Evolutionary conservation across 2,797 vertebrate genomes (phyloP).

Genomic region (Sphenopsis melanotis): DNA sequence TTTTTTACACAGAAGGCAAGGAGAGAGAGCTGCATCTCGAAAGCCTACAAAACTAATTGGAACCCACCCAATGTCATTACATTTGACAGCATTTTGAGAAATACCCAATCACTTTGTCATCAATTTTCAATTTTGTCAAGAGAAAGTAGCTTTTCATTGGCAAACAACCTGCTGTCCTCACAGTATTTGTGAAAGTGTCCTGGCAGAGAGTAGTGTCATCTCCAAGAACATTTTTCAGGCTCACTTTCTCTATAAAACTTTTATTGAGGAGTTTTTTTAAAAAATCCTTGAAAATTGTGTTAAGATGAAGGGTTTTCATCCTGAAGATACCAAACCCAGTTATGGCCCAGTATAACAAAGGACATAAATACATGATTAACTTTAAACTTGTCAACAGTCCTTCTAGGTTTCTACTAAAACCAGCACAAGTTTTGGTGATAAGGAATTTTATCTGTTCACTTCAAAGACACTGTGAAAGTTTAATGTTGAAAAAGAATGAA

Average conservation of each 20-base stretch:
- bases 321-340: neutral
- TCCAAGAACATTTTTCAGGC: conserved; percentile 62
- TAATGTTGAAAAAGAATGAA: neutral
- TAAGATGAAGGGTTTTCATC: conserved; percentile 19
- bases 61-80: conserved; percentile 64
- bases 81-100: conserved; percentile 68
- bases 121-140: conserved; percentile 69
- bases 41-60: conserved; percentile 65
- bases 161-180: conserved; percentile 67
- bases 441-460: neutral
- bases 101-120: conserved; percentile 70
- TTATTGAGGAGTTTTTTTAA: conserved; percentile 1
- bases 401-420: neutral
- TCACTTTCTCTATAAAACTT: conserved; percentile 56
- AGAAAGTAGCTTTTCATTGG: conserved; percentile 66
- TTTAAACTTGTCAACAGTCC: neutral
- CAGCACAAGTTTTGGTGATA: neutral
- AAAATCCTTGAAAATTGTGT: conserved; percentile 6
- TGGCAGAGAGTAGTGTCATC: conserved; percentile 64
- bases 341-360: neutral
- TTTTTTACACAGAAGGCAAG: conserved; percentile 63
- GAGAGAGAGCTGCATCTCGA: conserved; percentile 54
- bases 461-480: neutral
- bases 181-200: conserved; percentile 67
- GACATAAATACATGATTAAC: neutral